These are phyloP conservation scores for Myotis yumanensis DNA, from an alignment of 2,113 vertebrate genomes.

Conservation along the genomic window DNA sequence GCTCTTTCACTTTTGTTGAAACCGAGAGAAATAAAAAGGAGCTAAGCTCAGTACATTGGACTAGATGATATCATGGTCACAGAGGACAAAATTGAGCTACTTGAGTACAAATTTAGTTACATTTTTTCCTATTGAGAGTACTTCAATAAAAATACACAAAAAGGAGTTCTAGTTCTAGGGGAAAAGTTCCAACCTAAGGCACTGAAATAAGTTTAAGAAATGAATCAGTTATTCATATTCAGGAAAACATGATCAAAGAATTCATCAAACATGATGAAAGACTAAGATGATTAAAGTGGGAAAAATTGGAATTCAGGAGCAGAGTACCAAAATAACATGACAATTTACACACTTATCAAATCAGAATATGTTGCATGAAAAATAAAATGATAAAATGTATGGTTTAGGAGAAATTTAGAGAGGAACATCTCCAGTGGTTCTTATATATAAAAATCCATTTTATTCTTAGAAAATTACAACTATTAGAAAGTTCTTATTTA, in stretches of 20 bases:
- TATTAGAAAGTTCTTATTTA: neutral
- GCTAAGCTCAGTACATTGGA: rapidly evolving
- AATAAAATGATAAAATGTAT: neutral
- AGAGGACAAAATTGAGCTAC: neutral
- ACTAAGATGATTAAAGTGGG: neutral
- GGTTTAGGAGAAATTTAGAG: neutral
- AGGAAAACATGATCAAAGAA: neutral
- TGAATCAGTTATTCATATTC: neutral
- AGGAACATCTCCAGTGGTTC: neutral
- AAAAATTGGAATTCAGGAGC: neutral
- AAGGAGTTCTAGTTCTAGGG: neutral
- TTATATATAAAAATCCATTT: neutral
- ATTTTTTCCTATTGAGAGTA: neutral
- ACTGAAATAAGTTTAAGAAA: neutral
- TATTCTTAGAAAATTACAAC: neutral
- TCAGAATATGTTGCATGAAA: neutral
- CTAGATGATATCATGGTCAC: neutral
- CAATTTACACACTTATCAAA: neutral
- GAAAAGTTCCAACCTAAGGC: neutral
- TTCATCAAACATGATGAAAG: neutral
- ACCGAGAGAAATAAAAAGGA: neutral
- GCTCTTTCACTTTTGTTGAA: neutral
- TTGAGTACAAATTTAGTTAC: neutral
- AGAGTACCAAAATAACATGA: neutral
- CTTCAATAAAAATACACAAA: neutral